phyloP scores from a whole-genome alignment of 1,140 invertebrate genomes.

The Zaprionus ornatus region DNA sequence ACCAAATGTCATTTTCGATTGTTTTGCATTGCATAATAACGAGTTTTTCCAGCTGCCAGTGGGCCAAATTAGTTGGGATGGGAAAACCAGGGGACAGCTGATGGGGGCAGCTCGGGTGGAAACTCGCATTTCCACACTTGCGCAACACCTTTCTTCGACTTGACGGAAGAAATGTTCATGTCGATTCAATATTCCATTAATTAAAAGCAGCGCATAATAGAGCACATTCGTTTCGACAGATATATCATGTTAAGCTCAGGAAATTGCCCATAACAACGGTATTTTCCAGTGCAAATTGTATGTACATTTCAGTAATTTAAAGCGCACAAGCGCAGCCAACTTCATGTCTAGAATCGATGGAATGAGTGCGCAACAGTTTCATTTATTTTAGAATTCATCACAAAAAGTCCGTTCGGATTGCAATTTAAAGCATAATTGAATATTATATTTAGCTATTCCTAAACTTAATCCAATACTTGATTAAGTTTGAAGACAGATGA shows the following conservation, averaged over 20 bases:
- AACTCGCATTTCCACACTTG: slow-evolving; percentile 37
- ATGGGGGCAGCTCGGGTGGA: slow-evolving; percentile 11
- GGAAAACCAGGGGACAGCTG: not conserved
- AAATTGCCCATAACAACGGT: not conserved
- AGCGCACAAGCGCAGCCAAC: no score
- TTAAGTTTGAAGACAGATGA: no score
- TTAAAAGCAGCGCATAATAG: not conserved
- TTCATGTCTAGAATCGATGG: no score
- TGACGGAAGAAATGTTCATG: slow-evolving; percentile 12
- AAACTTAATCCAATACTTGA: no score
- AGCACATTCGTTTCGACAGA: slow-evolving; percentile 1
- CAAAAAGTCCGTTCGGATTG: no score
- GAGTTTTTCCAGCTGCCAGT: slow-evolving; percentile 16
- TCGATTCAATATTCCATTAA: not conserved
- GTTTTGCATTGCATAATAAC: not conserved
- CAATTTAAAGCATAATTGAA: no score
- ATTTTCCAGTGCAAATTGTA: no score
- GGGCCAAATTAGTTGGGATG: slow-evolving; percentile 15
- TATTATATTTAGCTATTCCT: no score
- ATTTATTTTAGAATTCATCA: no score
- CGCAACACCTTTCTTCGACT: slow-evolving; percentile 18
- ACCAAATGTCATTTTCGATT: slow-evolving; percentile 10
- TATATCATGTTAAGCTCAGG: not conserved
- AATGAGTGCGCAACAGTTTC: no score
- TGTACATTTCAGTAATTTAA: no score